Evolutionary conservation across 2,888 invertebrate species (phyloP).

Genomic region (Anoplius nigerrimus): DNA sequence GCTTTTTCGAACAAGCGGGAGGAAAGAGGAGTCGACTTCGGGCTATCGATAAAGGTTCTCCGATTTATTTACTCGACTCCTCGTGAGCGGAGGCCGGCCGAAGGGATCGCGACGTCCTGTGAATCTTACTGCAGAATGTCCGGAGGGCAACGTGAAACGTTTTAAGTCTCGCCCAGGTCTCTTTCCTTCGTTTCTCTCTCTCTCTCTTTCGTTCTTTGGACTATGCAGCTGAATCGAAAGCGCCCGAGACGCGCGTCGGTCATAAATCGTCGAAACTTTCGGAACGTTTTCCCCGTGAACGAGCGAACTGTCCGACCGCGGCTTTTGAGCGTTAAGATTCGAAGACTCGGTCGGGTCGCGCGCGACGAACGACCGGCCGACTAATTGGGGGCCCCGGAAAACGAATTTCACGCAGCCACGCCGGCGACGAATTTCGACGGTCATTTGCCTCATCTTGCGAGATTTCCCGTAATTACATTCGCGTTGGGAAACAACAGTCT

Average conservation of each 20-base stretch:
- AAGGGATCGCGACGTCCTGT: neutral
- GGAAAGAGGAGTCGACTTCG: slow-evolving; percentile 31
- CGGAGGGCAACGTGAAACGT: too few relatives aligned
- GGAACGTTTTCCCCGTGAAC: too few relatives aligned
- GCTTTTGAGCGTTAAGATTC: too few relatives aligned
- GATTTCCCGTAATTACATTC: slow-evolving; percentile 57
- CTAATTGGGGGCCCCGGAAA: slow-evolving; percentile 37
- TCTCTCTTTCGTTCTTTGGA: too few relatives aligned
- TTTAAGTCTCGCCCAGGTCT: neutral
- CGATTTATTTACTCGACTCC: slow-evolving; percentile 36
- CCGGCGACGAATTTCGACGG: neutral
- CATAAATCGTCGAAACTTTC: too few relatives aligned
- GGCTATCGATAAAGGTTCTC: slow-evolving; percentile 47
- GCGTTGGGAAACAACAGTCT: slow-evolving; percentile 53
- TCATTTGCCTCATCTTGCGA: slow-evolving; percentile 40
- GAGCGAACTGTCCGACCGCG: too few relatives aligned
- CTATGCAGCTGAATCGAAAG: too few relatives aligned
- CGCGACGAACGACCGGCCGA: slow-evolving; percentile 17
- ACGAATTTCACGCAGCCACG: slow-evolving; percentile 44
- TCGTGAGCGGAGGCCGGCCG: slow-evolving; percentile 17
- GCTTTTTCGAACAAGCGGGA: slow-evolving; percentile 46
- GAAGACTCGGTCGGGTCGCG: too few relatives aligned
- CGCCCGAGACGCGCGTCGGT: too few relatives aligned
- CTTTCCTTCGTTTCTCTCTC: too few relatives aligned
- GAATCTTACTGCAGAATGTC: too few relatives aligned